Base-by-base conservation (phyloP, 2,888 invertebrate species). In the Drosophila affinis region DNA sequence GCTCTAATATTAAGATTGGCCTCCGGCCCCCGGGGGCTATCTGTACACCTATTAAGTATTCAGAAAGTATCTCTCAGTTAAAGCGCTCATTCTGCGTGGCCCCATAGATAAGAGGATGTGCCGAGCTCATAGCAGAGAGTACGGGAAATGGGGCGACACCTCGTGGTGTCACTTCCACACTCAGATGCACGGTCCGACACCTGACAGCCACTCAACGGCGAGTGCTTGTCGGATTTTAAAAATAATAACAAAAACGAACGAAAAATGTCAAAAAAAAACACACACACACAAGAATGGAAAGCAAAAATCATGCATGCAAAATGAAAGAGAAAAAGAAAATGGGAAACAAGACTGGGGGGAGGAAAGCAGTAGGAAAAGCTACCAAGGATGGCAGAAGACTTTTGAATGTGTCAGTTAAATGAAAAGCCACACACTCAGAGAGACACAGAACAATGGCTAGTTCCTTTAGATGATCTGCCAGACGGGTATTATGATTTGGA, bases 151-250 rank as follows among this genome's bases (percentile, higher is more conserved):
- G 44, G 55, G n/a, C 44, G 44, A 21, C 39, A 39, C n/a, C 65
- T 64, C 49, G 49, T 60, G 68, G 76, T 78, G 81, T 81, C 81
- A 81, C 65, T 75, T 76, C 71, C 75, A 79, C 65, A 71, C 62
- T 62, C 59, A 75, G 74, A 77, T 68, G 65, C 73, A 62, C 75
- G 72, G 67, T 64, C 68, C 81, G 87, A 87, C 83, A 84, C 83
- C 83, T 83, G 83, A 87, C 87, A 83, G 81, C 81, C 85, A 83
- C 83, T 83, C 87, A 75, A 71, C 87, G 76, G 71, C 75, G 85
- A 83, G 87, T 83, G 83, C 72, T 72, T 83, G 83, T 83, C 81
- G 87, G 83, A 83, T 87, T 81, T 87, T 61, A 69, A 81, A 79
- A 81, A 67, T 67, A 67, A 61, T 62, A 76, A 69, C 51, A 60